Base-by-base conservation (phyloP, 2,797 vertebrate species). In the Anableps anableps region DNA sequence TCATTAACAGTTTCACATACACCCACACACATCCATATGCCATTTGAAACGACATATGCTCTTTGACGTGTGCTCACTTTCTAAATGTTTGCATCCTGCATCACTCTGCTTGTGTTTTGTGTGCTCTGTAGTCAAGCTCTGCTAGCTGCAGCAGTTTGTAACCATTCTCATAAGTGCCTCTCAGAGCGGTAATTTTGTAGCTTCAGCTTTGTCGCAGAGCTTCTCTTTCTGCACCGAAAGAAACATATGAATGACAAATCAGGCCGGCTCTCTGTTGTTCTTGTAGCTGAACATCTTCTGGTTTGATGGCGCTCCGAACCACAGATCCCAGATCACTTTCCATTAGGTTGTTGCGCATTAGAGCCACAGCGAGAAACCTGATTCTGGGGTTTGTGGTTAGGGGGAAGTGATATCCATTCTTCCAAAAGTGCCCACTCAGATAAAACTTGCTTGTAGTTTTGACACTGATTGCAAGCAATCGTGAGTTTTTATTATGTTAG, bases 391-490 rank as follows among this genome's bases (percentile, higher is more conserved):
- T 88, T 89, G 91, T 75, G 89, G 92, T 86, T 31, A 74, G 72
- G 74, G 76, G 82, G 88, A 91, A 91, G 85, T 66, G 84, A 84
- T 80, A 41, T 84, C 87, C 83, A 80, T 89, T 88, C 77, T 83
- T 87, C 77, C 76, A 89, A 93, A 93, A 92, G 87, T 93, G 92
- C 85, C 89, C 88, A 90, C 91, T 92, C 88, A 88, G 81, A 86
- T 91, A 80, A 89, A 87, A 83, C 80, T 74, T 79, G 38, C 83
- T 89, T 84, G 85, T 89, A 84, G 79, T 92, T 88, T 76, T 92
- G 86, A 91, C 92, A 89, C 74, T 85, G 80, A 89, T 88, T 93
- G 84, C 51, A 64, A 87, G 26, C 80, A 76, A 45, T 86, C 66
- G 51, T 82, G 77, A 43, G 70, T 85, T 81, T 78, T 85, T 58